These are phyloP conservation scores for Hippotragus niger DNA, from an alignment of 2,113 vertebrate species.

Conservation along the genomic window DNA sequence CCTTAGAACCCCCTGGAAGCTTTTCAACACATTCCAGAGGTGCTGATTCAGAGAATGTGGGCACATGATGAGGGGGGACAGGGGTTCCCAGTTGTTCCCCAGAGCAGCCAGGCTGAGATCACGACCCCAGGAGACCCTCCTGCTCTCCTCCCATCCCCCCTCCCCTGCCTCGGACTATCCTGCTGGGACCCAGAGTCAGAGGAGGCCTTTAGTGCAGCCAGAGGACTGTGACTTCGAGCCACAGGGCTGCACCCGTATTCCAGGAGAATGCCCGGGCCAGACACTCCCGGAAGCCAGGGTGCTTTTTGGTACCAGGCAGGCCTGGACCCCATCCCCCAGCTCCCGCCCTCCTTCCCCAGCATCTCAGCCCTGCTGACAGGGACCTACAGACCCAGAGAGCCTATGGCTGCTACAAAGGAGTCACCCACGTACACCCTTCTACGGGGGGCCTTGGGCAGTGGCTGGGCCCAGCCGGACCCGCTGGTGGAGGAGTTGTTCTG, in stretches of 20 bases:
- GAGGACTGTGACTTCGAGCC: rapidly evolving
- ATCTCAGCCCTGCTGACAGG: background rate
- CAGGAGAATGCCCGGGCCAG: rapidly evolving
- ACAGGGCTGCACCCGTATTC: rapidly evolving
- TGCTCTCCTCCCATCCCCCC: rapidly evolving
- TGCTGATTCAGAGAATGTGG: no score
- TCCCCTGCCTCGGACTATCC: rapidly evolving
- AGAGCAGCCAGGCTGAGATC: rapidly evolving
- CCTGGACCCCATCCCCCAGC: background rate
- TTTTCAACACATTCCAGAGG: background rate
- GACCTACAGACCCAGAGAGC: background rate
- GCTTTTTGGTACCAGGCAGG: rapidly evolving
- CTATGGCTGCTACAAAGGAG: background rate
- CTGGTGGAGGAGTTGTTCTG: rapidly evolving
- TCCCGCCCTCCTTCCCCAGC: background rate
- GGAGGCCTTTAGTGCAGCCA: background rate
- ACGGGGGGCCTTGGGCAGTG: background rate
- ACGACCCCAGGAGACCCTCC: rapidly evolving
- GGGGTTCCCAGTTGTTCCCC: background rate
- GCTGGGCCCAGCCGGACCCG: background rate
- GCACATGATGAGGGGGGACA: rapidly evolving
- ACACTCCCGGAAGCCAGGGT: background rate
- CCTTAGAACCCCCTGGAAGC: background rate
- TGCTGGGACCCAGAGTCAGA: background rate
- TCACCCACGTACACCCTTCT: rapidly evolving